A percentile compares a stretch with the other conserved stretches of the same genome.
These are phyloP conservation scores for Alligator mississippiensis DNA, from an alignment of 2,113 vertebrate species.

Conservation along the genomic window DNA sequence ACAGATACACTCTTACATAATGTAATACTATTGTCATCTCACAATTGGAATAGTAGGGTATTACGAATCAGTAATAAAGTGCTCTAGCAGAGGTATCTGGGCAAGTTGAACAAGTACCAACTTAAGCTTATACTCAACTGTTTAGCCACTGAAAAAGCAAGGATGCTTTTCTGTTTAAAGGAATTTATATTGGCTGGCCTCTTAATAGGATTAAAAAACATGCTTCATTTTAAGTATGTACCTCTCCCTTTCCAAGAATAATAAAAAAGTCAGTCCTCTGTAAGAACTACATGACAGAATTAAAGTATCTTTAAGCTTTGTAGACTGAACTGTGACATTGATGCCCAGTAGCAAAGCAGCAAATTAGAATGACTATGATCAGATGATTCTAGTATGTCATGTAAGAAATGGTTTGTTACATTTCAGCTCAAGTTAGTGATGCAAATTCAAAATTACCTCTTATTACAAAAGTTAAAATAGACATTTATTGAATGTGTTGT, in stretches of 20 bases:
- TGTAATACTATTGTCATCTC: neutral
- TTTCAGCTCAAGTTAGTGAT: neutral
- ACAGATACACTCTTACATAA: neutral
- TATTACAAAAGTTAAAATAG: neutral
- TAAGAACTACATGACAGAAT: neutral
- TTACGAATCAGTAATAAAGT: neutral
- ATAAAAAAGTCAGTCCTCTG: neutral
- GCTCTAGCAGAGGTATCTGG: neutral
- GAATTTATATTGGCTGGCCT: neutral
- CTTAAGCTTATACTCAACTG: too few relatives aligned
- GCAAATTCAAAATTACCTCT: neutral
- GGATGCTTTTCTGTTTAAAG: conserved; percentile 8
- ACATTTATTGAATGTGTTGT: neutral
- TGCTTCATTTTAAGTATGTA: neutral
- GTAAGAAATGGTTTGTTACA: neutral
- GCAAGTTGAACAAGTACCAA: too few relatives aligned
- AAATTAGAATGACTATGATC: neutral
- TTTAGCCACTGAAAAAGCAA: neutral
- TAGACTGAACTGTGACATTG: neutral
- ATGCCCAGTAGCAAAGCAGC: neutral
- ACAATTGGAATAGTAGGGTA: neutral
- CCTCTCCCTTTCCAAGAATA: neutral
- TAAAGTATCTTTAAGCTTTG: neutral
- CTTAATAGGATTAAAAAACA: neutral
- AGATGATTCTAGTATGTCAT: neutral